phyloP scores from a whole-genome alignment of 2,888 invertebrate genomes.

The Neelides folsomi region DNA sequence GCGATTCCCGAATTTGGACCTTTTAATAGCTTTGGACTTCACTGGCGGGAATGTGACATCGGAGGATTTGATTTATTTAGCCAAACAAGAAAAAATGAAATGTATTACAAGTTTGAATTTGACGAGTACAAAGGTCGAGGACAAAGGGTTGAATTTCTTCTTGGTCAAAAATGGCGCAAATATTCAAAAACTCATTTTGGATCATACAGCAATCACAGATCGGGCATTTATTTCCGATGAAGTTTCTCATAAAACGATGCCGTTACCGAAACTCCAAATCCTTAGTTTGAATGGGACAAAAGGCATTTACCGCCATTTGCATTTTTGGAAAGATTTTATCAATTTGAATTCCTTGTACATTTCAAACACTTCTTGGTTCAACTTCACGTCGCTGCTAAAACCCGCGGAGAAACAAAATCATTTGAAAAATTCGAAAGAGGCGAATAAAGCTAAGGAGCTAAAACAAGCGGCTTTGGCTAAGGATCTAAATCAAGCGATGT shows the following conservation, averaged over 20 bases:
- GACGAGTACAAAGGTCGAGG: conserved; percentile 20
- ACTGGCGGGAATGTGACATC: conserved; percentile 22
- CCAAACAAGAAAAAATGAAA: conserved; percentile 10
- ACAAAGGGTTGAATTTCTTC: conserved; percentile 15
- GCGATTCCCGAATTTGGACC: conserved; percentile 27
- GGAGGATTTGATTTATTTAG: conserved; percentile 15
- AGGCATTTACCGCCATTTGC: conserved; percentile 12
- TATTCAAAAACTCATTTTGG: conserved; percentile 22
- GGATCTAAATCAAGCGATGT: too few species aligned
- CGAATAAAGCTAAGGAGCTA: conserved; percentile 7
- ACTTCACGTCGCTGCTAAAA: conserved; percentile 15
- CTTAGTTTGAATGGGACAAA: conserved; percentile 22
- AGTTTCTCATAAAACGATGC: conserved; percentile 1
- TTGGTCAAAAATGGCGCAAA: conserved; percentile 18
- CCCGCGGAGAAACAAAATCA: too few species aligned
- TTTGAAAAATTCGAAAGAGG: conserved; percentile 6
- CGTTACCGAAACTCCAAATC: conserved; percentile 14
- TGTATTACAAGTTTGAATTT: conserved; percentile 18
- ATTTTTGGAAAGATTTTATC: conserved; percentile 16
- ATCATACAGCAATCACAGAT: conserved; percentile 17
- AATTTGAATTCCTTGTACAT: conserved; percentile 19
- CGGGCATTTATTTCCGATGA: not conserved
- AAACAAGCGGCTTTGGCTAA: conserved; percentile 8
- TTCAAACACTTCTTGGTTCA: conserved; percentile 23
- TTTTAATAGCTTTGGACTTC: conserved; percentile 24